phyloP scores from a whole-genome alignment of 2,797 vertebrate genomes.

The Champsocephalus esox region DNA sequence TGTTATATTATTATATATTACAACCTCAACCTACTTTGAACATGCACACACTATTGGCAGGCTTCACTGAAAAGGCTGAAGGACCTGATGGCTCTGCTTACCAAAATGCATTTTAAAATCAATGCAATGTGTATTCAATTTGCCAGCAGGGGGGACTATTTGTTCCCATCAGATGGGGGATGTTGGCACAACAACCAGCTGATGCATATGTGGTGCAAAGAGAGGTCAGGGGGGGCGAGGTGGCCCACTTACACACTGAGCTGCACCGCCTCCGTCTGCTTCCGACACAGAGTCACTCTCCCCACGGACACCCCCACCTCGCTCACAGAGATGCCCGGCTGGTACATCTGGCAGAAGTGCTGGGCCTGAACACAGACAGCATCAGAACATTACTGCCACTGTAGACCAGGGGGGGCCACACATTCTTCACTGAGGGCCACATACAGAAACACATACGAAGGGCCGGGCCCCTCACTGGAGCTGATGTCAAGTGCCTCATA shows the following conservation, averaged over 20 bases:
- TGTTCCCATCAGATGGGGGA: constrained; percentile 17
- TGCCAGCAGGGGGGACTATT: constrained; percentile 54
- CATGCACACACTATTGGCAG: not conserved
- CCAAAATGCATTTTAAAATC: constrained; percentile 60
- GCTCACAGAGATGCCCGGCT: constrained; percentile 88
- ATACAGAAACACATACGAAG: too few species aligned
- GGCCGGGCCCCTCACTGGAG: too few species aligned
- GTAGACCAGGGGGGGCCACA: too few species aligned
- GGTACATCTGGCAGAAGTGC: constrained; percentile 93
- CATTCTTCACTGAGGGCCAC: too few species aligned
- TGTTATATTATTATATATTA: not conserved
- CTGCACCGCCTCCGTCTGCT: constrained; percentile 85
- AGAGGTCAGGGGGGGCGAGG: constrained; percentile 28
- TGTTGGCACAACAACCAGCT: constrained; percentile 33
- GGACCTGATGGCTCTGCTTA: constrained; percentile 43
- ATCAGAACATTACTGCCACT: too few species aligned
- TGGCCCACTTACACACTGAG: constrained; percentile 86
- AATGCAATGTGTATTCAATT: constrained; percentile 75
- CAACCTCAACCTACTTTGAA: not conserved
- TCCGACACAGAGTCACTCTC: constrained; percentile 86
- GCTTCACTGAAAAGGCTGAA: not conserved
- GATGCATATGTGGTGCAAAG: constrained; percentile 35
- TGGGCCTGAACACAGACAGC: constrained; percentile 83
- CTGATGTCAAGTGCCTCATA: too few species aligned
- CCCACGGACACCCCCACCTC: constrained; percentile 91